Percentiles rank a stretch among this genome's conserved stretches.
These are phyloP conservation scores for Idaea aversata DNA, from an alignment of 2,888 invertebrate species.

Conservation along the genomic window DNA sequence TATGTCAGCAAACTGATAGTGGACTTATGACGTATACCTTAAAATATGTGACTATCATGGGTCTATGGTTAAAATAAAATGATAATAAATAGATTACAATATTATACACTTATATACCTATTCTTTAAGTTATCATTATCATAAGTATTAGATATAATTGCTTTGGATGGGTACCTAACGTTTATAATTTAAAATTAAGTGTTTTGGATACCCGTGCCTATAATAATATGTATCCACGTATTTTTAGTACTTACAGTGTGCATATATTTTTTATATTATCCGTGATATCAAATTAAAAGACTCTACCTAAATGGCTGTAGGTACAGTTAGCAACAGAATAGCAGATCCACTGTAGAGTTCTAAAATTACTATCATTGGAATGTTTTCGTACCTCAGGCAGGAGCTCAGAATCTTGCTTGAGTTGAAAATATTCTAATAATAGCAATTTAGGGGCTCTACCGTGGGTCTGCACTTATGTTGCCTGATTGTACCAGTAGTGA, in stretches of 20 bases:
- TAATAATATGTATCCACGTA: not conserved
- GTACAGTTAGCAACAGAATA: too few species aligned
- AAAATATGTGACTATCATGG: not conserved
- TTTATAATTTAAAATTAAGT: slow-evolving; percentile 23
- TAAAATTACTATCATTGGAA: too few species aligned
- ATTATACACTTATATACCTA: not conserved
- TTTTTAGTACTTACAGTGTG: not conserved
- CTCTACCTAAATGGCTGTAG: not conserved
- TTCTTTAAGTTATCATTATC: not conserved
- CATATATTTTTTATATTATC: not conserved
- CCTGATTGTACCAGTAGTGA: too few species aligned
- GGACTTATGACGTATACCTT: too few species aligned
- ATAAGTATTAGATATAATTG: not conserved
- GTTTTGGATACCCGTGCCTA: not conserved
- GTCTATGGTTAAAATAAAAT: not conserved
- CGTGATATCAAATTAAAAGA: too few species aligned
- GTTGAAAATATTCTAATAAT: too few species aligned
- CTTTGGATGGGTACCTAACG: slow-evolving; percentile 10
- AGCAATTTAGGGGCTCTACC: too few species aligned
- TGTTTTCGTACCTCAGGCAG: too few species aligned
- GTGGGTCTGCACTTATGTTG: too few species aligned
- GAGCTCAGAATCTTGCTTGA: too few species aligned
- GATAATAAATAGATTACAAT: not conserved
- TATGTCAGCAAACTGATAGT: too few species aligned
- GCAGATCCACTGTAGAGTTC: too few species aligned